Evolutionary conservation across 53 echinoderm and acorn worm species (phyloP), one percentile per base, ranked within the genome.

Genomic region (Henricia sp.): DNA sequence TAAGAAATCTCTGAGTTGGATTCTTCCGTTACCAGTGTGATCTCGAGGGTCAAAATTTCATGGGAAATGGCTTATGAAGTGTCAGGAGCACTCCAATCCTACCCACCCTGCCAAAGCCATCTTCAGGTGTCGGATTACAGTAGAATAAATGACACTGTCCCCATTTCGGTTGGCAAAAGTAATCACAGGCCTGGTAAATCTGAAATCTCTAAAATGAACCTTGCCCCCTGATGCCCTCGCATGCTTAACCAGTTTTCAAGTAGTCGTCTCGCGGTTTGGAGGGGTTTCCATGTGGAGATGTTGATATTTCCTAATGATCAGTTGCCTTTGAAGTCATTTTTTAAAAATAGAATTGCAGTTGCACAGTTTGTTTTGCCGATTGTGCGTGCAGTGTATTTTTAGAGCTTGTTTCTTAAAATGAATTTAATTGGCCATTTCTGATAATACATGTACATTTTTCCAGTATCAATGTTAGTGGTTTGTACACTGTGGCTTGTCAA

Each of bases 201-300:
- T 35, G 52, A 30, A 73, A n/a, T 33, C 53, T 36, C 53, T 27
- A 20, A 9, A 35, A 20, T 73, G 73, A 73, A 52, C 73, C 54
- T 73, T 73, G 73, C 19, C 73, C 73, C 52, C 73, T 17, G n/a
- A 37, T 35, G 43, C 72, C 19, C 23, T 50, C 32, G 35, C 37
- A 52, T 54, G 36, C 73, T 50, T 73, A 26, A 2, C n/a, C n/a
- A 73, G 28, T 53, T 52, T 36, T 73, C 73, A 73, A 73, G 73
- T 73, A 38, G 73, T 55, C 52, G 54, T 73, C 35, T 73, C 52
- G 54, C 54, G 36, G 43, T 52, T 55, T 73, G 52, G 72, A 52
- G 50, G n/a, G 72, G 72, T 52, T 72, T 72, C 32, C n/a, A 70
- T 52, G 72, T 48, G 35, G 27, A 25, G 28, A 60, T 27, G 6